These are phyloP conservation scores for Alviniconcha strummeri DNA, from an alignment of 2,888 invertebrate species.

Conservation along the genomic window DNA sequence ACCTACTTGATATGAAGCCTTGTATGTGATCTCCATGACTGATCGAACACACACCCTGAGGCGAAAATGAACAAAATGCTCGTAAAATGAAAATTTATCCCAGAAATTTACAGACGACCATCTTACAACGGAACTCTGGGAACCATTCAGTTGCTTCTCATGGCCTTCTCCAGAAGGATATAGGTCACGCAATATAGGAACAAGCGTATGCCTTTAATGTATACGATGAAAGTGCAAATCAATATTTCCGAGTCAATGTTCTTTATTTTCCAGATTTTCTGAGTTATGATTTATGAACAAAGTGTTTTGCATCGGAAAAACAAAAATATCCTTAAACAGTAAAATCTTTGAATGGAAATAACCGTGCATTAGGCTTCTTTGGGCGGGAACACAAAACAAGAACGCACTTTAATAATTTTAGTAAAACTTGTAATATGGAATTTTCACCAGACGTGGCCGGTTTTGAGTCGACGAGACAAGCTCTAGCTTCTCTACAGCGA, in stretches of 20 bases:
- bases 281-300: too few species aligned
- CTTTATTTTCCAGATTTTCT: too few species aligned
- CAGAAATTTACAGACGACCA: conserved; percentile 35
- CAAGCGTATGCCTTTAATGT: neutral
- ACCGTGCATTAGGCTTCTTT: neutral
- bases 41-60: neutral
- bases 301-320: too few species aligned
- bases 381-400: conserved; percentile 14
- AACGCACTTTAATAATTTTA: too few species aligned
- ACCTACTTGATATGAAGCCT: neutral
- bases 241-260: too few species aligned
- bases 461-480: conserved; percentile 7
- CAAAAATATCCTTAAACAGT: too few species aligned
- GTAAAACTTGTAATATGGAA: neutral
- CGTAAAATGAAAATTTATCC: conserved; percentile 34
- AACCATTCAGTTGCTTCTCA: conserved; percentile 29
- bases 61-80: neutral
- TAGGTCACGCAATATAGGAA: conserved; percentile 22
- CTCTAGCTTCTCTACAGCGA: conserved; percentile 16
- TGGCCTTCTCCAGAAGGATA: conserved; percentile 6
- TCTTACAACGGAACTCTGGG: conserved; percentile 37
- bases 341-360: too few species aligned
- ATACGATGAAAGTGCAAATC: too few species aligned
- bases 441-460: neutral
- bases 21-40: conserved; percentile 1